Base-by-base conservation (phyloP, 2,113 vertebrate species). In the Archocentrus centrarchus region DNA sequence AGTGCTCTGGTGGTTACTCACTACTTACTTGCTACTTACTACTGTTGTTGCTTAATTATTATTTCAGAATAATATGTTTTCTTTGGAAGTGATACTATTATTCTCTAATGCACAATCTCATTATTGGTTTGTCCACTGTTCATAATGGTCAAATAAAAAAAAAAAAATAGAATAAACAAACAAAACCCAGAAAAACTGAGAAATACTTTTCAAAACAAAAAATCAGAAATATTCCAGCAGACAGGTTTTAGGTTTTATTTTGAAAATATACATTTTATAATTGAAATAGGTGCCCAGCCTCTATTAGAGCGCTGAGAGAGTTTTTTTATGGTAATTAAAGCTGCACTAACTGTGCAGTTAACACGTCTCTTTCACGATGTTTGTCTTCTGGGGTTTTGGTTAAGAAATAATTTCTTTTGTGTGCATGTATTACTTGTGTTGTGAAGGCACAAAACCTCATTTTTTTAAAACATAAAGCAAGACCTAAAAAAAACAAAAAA, bases 251-350 rank as follows among this genome's bases (percentile, higher is more conserved):
- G 35, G 5, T 35, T 70, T 32, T 53, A 53, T 70, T 70, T 70
- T 0, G 0, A 32, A 70, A 17, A 50, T 18, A 1, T 20, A 17
- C 15, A 47, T 10, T 44, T 3, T 22, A 57, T 47, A 24, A 66
- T 41, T 83, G 18, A 35, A 11, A 20, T 32, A 32, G 10, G n/a
- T 47, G 11, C 44, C 14, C 13, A 6, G 27, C 11, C 13, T 30
- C 8, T 30, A 35, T 35, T 35, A 35, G 6, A 35, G 35, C 7
- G 1, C 35, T 35, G 35, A 35, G 4, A 35, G 35, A 35, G 7
- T 30, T 4, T 18, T 18, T 27, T 47, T 30, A 18, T 70, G 39
- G 22, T 30, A 50, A 70, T 70, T 47, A 50, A 47, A 70, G 47
- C 22, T 0, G n/a, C 3, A 9, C 50, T 22, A 30, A 11, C 6